Evolutionary conservation across 2,888 invertebrate genomes (phyloP), one percentile per base, ranked within the genome.

Genomic region (Mesopsocus fuscifrons): DNA sequence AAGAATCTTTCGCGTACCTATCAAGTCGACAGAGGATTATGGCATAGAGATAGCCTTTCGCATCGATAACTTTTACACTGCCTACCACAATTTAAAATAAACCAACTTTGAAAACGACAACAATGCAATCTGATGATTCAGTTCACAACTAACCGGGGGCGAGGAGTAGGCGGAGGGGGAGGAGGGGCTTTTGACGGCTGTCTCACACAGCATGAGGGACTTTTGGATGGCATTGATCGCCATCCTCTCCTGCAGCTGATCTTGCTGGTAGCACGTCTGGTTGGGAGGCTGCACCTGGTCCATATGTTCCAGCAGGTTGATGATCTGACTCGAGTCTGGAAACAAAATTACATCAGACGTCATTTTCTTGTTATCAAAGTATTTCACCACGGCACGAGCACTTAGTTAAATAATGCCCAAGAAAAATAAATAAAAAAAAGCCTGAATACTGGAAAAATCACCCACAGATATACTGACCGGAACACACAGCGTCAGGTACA

Each of bases 151-250:
- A 61, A 68, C 68, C 56, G 69, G 66, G 51, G 68, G 66, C 17
- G 71, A 67, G 57, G 44, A 47, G 32, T 76, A 77, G 34, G 71
- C 71, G 41, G 66, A 64, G 41, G 68, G 67, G 51, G 68, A 68
- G 52, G 67, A 63, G 45, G 77, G 74, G 52, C 69, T 69, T 58
- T 75, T 77, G 44, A 74, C 68, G 5, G 66, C 70, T 46, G 72
- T 71, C 60, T 85, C 85, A 55, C 74, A 80, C 54, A 77, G 79
- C 89, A 92, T 92, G 55, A 94, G 66, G 53, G 82, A 83, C 59
- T 84, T 80, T 56, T 87, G 83, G 55, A 94, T 94, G 38, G 80
- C 85, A 56, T 78, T 83, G 49, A 92, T 92, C 48, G 82, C 83
- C 62, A 77, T 74, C 57, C 78, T 78, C 56, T 82, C 82, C 54